phyloP scores from a whole-genome alignment of 2,113 vertebrate species.

The Machaerirhynchus nigripectus region DNA sequence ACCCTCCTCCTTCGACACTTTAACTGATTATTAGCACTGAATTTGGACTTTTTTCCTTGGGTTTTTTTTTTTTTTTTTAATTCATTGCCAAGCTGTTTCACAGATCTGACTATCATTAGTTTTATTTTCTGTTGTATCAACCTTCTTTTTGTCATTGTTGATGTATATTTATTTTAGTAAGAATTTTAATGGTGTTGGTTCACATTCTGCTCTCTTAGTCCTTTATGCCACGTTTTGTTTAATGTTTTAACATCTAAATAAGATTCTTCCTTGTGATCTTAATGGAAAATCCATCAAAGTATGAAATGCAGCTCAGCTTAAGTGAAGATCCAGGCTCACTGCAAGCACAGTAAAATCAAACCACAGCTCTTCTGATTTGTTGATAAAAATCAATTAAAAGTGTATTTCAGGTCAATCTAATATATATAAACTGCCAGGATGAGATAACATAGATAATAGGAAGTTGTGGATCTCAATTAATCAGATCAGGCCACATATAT shows the following conservation, averaged over 20 bases:
- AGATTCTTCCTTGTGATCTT: background rate
- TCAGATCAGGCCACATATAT: background rate
- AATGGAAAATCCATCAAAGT: background rate
- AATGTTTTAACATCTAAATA: background rate
- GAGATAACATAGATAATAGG: background rate
- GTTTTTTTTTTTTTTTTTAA: background rate
- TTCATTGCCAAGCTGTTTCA: background rate
- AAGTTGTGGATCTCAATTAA: background rate
- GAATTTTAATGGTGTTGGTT: background rate
- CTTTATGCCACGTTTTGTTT: background rate
- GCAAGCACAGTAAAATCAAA: background rate
- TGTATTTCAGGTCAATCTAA: background rate
- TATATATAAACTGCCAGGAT: background rate
- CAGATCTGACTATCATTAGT: background rate
- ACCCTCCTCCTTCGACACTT: background rate
- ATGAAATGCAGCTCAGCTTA: background rate
- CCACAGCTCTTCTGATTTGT: background rate
- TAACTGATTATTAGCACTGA: background rate
- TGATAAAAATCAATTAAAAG: conserved; percentile 33
- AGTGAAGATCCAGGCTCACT: background rate
- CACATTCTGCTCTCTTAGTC: background rate
- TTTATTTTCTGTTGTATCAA: background rate
- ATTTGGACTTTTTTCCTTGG: background rate
- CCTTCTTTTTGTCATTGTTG: background rate
- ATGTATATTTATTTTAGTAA: background rate